Percentiles rank a stretch among this genome's conserved stretches.
Conservation (phyloP, 2,888 invertebrate species). For the Carcina quercana region DNA sequence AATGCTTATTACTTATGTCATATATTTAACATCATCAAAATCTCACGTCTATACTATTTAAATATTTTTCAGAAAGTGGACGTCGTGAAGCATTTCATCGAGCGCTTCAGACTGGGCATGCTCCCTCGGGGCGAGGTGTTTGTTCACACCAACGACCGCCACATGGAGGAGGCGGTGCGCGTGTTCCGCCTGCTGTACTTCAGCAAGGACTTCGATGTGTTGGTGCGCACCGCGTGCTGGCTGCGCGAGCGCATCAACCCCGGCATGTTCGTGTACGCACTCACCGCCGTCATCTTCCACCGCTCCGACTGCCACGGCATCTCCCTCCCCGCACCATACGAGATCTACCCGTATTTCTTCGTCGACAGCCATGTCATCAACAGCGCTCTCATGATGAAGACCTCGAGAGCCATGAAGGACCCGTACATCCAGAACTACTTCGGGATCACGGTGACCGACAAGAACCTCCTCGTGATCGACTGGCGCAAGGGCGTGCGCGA, state of each 20-base stretch:
- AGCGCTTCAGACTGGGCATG: conserved; percentile 71
- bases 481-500: conserved; percentile 79
- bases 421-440: conserved; percentile 69
- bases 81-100: conserved; percentile 73
- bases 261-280: conserved; percentile 82
- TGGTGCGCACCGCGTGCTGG: conserved; percentile 80
- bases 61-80: conserved; percentile 62
- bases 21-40: too few relatives aligned
- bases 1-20: too few relatives aligned
- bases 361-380: conserved; percentile 81
- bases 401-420: conserved; percentile 73
- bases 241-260: conserved; percentile 81
- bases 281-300: conserved; percentile 80
- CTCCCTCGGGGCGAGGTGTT: conserved; percentile 76
- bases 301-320: conserved; percentile 79
- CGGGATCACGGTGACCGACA: conserved; percentile 64
- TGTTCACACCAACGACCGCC: conserved; percentile 75
- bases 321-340: conserved; percentile 82
- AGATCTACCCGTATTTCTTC: conserved; percentile 85
- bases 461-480: conserved; percentile 76
- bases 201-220: conserved; percentile 80
- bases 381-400: conserved; percentile 77
- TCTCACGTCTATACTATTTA: too few relatives aligned
- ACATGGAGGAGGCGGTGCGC: conserved; percentile 76
- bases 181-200: conserved; percentile 78